These are phyloP conservation scores for Canis aureus DNA, from an alignment of 2,113 vertebrate species.

Conservation along the genomic window DNA sequence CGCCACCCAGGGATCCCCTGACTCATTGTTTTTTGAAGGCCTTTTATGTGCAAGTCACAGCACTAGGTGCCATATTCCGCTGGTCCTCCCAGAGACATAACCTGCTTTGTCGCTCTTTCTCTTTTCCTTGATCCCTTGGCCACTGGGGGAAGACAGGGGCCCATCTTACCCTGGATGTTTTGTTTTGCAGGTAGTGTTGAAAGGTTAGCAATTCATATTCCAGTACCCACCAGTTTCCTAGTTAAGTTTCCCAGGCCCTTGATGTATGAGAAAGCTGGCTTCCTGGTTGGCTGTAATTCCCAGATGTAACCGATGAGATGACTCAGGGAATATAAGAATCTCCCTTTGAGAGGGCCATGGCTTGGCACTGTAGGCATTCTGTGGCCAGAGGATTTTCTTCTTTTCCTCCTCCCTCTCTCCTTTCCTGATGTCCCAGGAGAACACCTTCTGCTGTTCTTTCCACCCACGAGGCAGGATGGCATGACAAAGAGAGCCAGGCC, in stretches of 20 bases:
- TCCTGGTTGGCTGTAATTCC: not conserved
- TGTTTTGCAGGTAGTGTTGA: constrained; percentile 14
- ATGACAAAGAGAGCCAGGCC: not conserved
- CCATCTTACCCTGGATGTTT: not conserved
- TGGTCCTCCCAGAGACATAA: not conserved
- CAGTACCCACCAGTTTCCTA: not conserved
- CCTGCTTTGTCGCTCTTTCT: not conserved
- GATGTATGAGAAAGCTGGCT: not conserved
- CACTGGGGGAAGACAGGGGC: too few relatives aligned
- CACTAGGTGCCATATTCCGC: not conserved
- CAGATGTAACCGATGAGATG: not conserved
- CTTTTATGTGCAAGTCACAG: not conserved
- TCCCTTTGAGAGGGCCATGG: not conserved
- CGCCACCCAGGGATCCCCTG: not conserved
- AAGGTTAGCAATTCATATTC: not conserved
- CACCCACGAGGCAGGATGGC: not conserved
- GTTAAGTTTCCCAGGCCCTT: not conserved
- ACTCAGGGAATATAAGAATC: not conserved
- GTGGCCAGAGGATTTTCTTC: not conserved
- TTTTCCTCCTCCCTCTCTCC: not conserved
- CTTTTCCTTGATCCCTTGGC: not conserved
- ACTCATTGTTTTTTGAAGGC: not conserved
- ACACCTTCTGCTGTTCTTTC: not conserved
- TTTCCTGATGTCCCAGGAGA: not conserved
- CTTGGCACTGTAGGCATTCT: not conserved